Conservation (phyloP, 2,888 invertebrate genomes). For the Magallana nippona region DNA sequence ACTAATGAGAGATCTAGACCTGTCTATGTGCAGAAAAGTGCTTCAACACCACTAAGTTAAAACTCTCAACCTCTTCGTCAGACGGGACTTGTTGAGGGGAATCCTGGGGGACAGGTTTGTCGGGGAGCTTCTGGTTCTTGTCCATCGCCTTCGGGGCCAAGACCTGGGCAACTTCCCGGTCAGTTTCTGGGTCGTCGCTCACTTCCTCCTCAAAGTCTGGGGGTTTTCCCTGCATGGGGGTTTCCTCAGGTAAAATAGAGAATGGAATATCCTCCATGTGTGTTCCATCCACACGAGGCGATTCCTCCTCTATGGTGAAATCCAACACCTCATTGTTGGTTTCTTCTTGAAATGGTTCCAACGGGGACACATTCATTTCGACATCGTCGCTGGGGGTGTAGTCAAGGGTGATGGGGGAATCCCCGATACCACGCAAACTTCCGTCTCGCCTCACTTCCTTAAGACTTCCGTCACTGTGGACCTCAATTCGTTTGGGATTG, state of each 20-base stretch:
- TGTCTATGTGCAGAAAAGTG: slow-evolving; percentile 36
- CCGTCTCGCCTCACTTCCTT: slow-evolving; percentile 39
- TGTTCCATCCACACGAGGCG: background rate
- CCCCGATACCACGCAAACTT: slow-evolving; percentile 37
- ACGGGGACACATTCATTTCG: slow-evolving; percentile 3
- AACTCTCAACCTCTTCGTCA: slow-evolving; percentile 45
- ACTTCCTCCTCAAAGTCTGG: background rate
- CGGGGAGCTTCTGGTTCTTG: background rate
- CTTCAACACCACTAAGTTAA: slow-evolving; percentile 34
- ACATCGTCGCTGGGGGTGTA: slow-evolving; percentile 29
- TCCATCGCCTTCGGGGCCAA: slow-evolving; percentile 50
- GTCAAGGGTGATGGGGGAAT: slow-evolving; percentile 46
- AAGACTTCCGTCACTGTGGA: background rate
- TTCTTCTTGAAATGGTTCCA: slow-evolving; percentile 21
- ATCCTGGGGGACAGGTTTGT: slow-evolving; percentile 47
- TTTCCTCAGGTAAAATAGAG: slow-evolving; percentile 21
- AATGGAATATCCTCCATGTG: background rate
- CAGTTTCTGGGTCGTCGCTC: slow-evolving; percentile 47
- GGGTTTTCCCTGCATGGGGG: background rate
- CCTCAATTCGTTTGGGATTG: background rate
- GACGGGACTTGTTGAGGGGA: slow-evolving; percentile 50
- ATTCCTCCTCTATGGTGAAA: slow-evolving; percentile 36
- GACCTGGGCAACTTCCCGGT: slow-evolving; percentile 60
- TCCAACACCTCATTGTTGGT: slow-evolving; percentile 33
- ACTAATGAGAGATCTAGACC: slow-evolving; percentile 31